Base-by-base conservation (phyloP, 2,888 invertebrate genomes). In the Tachystola acroxantha region DNA sequence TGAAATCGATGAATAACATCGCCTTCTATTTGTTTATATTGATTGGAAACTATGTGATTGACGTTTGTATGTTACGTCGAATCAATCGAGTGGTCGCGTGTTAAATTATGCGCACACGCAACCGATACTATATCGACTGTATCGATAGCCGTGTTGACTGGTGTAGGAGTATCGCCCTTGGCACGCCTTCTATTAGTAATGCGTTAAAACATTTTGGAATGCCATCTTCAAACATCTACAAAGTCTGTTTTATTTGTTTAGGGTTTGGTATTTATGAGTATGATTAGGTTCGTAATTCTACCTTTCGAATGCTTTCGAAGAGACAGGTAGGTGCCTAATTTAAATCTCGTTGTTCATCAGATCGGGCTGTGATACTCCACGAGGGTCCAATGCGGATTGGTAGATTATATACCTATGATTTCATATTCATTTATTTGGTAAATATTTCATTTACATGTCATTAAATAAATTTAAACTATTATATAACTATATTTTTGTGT, bases 161-260 rank as follows among this genome's bases (percentile, higher is more conserved):
- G 44, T 50, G 64, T 59, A 54, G 60, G 59, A 53, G 58, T 57
- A 59, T 53, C 60, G 66, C 64, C 62, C 60, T 64, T 65, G 64
- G 57, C 42, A 50, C 48, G 47, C 51, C 54, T 56, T 48, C 57
- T 58, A 50, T 53, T 25, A 12, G 33, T 27, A 32, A 37, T 34
- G 34, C 37, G 34, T 34, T 26, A 31, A 39, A 57, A 39, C 44
- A 50, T 53, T 53, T 51, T 46, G 42, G 50, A 57, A 48, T 49
- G 43, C 50, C 47, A 51, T 60, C 47, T 45, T 43, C 42, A 44
- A 46, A 55, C 42, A 53, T 48, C n/a, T 48, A 48, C 7, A 9
- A 22, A 3, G 9, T 14, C 14, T 30, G 30, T 7, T 19, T 31
- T 19, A 10, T 31, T 31, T 31, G 3, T n/a, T n/a, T n/a, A n/a